phyloP scores from a whole-genome alignment of 2,113 vertebrate species.

The Cebus imitator region DNA sequence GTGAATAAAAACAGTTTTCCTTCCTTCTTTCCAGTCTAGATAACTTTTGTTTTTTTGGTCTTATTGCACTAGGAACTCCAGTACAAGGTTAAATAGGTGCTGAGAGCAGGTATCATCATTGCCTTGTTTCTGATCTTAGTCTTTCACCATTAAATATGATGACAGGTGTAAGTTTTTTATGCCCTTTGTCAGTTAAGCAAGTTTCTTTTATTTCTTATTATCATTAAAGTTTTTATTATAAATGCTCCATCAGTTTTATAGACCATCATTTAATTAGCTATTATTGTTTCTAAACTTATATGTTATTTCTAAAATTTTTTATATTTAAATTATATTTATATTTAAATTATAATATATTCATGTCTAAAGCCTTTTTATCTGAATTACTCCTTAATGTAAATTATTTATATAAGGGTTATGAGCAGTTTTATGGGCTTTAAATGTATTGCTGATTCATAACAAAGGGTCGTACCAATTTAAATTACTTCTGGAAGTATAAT shows the following conservation, averaged over 20 bases:
- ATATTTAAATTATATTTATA: neutral
- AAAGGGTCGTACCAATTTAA: neutral
- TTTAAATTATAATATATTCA: constrained; percentile 10
- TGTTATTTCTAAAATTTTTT: neutral
- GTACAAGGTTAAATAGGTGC: neutral
- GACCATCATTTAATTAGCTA: neutral
- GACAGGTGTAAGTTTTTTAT: neutral
- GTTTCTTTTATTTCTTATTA: constrained; percentile 32
- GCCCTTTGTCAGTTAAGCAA: neutral
- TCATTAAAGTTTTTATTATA: neutral
- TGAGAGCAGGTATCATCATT: neutral
- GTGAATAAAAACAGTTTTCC: neutral
- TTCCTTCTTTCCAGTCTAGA: neutral
- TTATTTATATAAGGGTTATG: neutral
- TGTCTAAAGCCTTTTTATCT: neutral
- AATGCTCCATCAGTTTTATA: neutral
- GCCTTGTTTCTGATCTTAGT: neutral
- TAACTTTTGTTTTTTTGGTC: neutral
- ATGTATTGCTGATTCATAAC: neutral
- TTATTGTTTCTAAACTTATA: constrained; percentile 11
- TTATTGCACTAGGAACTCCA: neutral
- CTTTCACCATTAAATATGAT: neutral
- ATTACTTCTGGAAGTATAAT: neutral
- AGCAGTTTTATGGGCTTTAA: constrained; percentile 21
- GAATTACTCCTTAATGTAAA: neutral